Evolutionary conservation across 1,140 invertebrate genomes (phyloP), one percentile per base, ranked within the genome.

Genomic region (Leptinotarsa defecta): DNA sequence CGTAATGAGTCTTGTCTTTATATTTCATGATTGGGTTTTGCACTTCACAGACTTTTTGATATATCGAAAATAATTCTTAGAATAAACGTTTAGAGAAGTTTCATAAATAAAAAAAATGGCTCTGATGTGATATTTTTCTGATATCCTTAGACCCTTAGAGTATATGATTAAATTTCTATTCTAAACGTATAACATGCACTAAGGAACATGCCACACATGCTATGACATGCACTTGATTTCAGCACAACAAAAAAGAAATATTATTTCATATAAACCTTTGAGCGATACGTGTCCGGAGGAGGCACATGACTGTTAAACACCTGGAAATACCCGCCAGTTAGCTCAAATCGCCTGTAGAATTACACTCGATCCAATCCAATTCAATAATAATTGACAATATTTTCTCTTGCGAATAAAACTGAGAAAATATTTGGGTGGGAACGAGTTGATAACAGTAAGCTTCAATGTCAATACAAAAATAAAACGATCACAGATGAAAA

Each of bases 291-390:
- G 89, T 95, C 94, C 91, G 93, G 92, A 90, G 93, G 93, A 88
- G 94, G 91, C 88, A 94, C 92, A 90, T 95, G 94, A 91, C 93
- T 95, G 91, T 95, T 96, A 89, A 94, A 95, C 85, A 95, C 94
- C 93, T 95, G 91, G 85, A 92, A 91, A 87, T 75, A 84, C 80
- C 85, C 80, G 84, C 75, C 64, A 84, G 78, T 84, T 84, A 83
- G 81, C 76, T 80, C 67, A 77, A 76, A 67, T 34, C 76, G 52
- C 70, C 74, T 74, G 49, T 27, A 75, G 34, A 61, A 75, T 72
- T 72, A 20, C n/a, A 67, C 43, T 73, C 43, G 43, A 65, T 49
- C 52, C 62, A 65, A 65, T 63, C 49, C 48, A 52, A 24, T 22
- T 24, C 69, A 48, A 27, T 22, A 71, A 71, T 57, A 19, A 5